Evolutionary conservation across 2,113 vertebrate species (phyloP).

Genomic region (Pithys albifrons): DNA sequence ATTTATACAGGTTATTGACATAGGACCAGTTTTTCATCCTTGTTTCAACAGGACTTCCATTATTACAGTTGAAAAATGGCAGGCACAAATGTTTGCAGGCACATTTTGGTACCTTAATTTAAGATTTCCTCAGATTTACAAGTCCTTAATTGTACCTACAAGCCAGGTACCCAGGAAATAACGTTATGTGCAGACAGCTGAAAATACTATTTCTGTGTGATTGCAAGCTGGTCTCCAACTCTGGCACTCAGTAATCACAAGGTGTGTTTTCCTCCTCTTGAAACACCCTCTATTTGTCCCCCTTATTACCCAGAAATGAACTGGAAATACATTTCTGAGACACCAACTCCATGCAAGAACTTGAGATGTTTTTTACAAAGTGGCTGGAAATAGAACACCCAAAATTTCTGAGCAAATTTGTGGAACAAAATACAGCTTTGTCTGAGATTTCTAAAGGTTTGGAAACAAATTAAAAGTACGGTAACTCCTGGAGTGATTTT

Average conservation of each 20-base stretch:
- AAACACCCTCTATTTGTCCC: not conserved
- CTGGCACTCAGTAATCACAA: not conserved
- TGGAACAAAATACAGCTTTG: not conserved
- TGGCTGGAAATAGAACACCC: not conserved
- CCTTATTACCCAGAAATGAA: not conserved
- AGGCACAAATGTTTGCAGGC: constrained; percentile 18
- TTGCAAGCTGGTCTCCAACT: not conserved
- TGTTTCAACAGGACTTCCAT: not conserved
- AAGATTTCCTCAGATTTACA: constrained; percentile 44
- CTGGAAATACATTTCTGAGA: not conserved
- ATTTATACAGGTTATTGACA: constrained; percentile 66
- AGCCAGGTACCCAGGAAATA: constrained; percentile 14
- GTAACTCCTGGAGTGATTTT: not conserved
- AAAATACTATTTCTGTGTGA: not conserved
- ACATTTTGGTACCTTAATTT: constrained; percentile 13
- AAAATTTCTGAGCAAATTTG: not conserved
- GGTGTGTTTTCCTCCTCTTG: not conserved
- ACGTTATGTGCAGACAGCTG: not conserved
- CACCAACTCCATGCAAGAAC: not conserved
- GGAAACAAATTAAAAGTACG: not conserved
- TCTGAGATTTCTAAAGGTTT: not conserved
- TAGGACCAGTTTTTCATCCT: constrained; percentile 32
- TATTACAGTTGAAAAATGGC: not conserved
- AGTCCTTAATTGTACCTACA: constrained; percentile 1
- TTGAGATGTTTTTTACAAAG: not conserved